Evolutionary conservation across 2,797 vertebrate species (phyloP).

Genomic region (Capromys pilorides): DNA sequence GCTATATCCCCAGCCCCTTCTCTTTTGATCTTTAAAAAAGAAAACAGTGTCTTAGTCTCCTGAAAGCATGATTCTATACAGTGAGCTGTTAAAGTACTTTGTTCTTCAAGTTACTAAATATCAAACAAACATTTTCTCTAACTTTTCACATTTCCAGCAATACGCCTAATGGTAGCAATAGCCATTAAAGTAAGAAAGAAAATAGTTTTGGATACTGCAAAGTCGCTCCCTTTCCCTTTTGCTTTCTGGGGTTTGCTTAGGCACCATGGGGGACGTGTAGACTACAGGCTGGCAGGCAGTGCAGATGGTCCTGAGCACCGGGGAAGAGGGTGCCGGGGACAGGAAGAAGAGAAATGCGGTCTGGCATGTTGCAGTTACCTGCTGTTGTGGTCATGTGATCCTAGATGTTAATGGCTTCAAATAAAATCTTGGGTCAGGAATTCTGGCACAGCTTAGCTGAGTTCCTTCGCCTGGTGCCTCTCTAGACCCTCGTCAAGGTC

Average conservation of each 20-base stretch:
- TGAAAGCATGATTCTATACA: background rate
- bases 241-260: background rate
- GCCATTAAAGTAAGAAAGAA: background rate
- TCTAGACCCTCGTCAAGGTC: background rate
- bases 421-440: background rate
- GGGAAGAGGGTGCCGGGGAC: background rate
- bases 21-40: background rate
- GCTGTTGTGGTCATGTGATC: background rate
- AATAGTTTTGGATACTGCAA: background rate
- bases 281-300: background rate
- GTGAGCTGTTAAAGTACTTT: background rate
- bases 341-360: background rate
- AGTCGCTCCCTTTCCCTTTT: background rate
- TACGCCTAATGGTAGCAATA: background rate
- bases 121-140: conserved; percentile 28
- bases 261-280: background rate
- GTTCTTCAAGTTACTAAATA: background rate
- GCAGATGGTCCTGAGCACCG: background rate
- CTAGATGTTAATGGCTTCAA: background rate
- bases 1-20: background rate
- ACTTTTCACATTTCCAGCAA: background rate
- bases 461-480: background rate
- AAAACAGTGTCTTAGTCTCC: background rate
- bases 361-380: background rate
- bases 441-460: background rate